These are phyloP conservation scores for Leucoraja ocellata DNA, from an alignment of 2,797 vertebrate species.

Conservation along the genomic window DNA sequence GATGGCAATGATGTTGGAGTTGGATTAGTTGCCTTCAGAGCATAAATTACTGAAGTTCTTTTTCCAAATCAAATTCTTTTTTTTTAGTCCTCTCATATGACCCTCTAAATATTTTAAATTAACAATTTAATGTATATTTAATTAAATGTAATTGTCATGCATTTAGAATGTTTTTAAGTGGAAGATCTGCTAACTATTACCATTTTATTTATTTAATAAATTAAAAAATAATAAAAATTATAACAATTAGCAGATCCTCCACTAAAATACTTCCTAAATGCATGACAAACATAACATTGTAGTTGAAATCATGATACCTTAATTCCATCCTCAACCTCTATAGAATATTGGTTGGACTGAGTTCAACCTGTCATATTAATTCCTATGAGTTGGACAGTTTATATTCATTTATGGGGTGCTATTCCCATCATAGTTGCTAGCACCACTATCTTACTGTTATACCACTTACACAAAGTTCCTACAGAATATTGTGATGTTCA, in stretches of 20 bases:
- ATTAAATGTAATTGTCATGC: no score
- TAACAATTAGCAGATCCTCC: background rate
- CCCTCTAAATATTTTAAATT: background rate
- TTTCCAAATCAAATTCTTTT: background rate
- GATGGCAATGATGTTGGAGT: background rate
- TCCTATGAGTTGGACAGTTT: background rate
- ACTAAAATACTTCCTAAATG: background rate
- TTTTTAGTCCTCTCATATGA: background rate
- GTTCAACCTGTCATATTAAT: background rate
- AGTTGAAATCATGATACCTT: background rate
- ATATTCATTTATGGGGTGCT: background rate
- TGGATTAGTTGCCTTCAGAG: background rate
- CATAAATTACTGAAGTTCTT: background rate
- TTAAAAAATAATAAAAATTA: background rate
- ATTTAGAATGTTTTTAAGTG: no score
- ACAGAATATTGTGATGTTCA: background rate
- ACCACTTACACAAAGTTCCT: background rate
- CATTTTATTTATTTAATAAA: no score
- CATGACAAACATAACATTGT: background rate
- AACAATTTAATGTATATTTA: background rate
- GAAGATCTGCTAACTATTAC: no score
- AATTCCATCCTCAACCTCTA: background rate
- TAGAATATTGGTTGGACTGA: background rate
- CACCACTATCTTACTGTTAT: background rate
- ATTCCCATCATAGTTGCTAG: background rate